phyloP scores from a whole-genome alignment of 2,797 vertebrate genomes.

The Tragelaphus oryx region DNA sequence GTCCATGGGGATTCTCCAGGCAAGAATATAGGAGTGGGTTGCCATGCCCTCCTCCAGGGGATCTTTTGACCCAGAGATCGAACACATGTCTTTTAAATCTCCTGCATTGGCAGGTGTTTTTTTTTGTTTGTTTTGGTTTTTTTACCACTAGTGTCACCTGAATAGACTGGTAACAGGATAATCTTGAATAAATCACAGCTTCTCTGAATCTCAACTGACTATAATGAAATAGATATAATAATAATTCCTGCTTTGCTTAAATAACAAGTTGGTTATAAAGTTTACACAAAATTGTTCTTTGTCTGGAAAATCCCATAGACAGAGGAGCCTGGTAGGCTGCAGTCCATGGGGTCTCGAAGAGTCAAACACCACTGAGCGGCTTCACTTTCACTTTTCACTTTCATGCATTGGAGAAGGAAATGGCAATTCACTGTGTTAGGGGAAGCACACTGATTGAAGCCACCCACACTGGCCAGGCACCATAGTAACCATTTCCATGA shows the following conservation, averaged over 20 bases:
- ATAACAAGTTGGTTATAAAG: not conserved
- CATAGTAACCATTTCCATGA: too few species aligned
- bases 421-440: too few species aligned
- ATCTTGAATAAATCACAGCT: not conserved
- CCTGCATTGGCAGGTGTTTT: not conserved
- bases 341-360: too few species aligned
- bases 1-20: not conserved
- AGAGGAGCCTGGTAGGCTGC: too few species aligned
- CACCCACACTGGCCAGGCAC: too few species aligned
- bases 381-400: too few species aligned
- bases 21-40: not conserved
- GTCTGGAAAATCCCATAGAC: too few species aligned
- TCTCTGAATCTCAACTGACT: not conserved
- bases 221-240: not conserved
- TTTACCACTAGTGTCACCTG: not conserved
- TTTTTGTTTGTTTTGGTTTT: too few species aligned
- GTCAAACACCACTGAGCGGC: accelerated
- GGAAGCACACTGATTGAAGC: too few species aligned
- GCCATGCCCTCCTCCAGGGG: not conserved
- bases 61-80: not conserved
- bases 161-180: not conserved
- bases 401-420: too few species aligned
- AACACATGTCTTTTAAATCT: not conserved
- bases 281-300: not conserved
- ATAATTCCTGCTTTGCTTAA: not conserved